These are phyloP conservation scores for Halocynthia aurantium DNA, from an alignment of 23 tunicate species.

Conservation along the genomic window DNA sequence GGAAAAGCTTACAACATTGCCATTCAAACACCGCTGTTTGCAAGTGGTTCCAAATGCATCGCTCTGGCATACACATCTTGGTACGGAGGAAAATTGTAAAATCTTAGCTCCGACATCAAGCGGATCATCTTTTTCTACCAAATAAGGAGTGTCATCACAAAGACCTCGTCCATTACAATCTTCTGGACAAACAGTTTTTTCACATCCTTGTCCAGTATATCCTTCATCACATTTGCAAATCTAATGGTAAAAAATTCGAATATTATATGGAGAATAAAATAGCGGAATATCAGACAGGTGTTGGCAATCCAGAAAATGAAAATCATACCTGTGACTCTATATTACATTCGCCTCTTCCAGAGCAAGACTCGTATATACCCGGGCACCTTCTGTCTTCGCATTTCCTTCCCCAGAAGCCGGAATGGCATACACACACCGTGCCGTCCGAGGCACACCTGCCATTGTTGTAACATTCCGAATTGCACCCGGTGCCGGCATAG, in stretches of 20 bases:
- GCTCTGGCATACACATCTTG: slow-evolving; percentile 9
- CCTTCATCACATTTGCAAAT: slow-evolving; percentile 24
- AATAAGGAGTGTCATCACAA: slow-evolving; percentile 9
- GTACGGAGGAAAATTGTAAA: not conserved
- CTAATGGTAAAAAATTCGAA: not conserved
- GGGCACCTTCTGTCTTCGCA: slow-evolving; percentile 20
- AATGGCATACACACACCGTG: slow-evolving; percentile 14
- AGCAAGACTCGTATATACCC: slow-evolving; percentile 4
- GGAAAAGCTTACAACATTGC: not conserved
- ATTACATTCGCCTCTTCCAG: slow-evolving; percentile 21
- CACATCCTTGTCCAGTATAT: slow-evolving; percentile 9
- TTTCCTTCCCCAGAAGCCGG: slow-evolving; percentile 22
- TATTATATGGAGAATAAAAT: no score
- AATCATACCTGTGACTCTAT: slow-evolving; percentile 6
- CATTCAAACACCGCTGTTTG: slow-evolving; percentile 17
- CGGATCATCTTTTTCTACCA: not conserved
- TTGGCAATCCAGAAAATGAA: not conserved
- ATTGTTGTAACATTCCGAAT: slow-evolving; percentile 21
- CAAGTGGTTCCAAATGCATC: slow-evolving; percentile 15
- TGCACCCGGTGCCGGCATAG: slow-evolving; percentile 21
- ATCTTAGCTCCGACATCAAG: slow-evolving; percentile 12
- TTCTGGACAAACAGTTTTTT: slow-evolving; percentile 22
- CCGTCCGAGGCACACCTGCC: slow-evolving; percentile 2
- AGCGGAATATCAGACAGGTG: no score
- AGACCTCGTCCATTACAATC: slow-evolving; percentile 23